Evolutionary conservation across 2,113 vertebrate genomes (phyloP).

Genomic region (Oplegnathus fasciatus): DNA sequence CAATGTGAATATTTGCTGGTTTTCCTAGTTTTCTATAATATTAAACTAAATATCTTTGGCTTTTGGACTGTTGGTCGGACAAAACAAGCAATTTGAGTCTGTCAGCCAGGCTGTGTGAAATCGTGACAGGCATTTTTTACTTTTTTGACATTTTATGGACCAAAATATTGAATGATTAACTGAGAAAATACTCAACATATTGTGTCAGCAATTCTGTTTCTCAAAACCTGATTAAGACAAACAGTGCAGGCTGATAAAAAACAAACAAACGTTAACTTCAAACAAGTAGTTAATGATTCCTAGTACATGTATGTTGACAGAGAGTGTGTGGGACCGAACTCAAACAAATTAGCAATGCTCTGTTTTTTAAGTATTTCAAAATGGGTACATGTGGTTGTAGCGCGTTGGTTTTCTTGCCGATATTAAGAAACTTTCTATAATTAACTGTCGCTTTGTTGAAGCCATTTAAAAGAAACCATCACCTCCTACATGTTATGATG

Average conservation of each 20-base stretch:
- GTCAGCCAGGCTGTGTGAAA: neutral
- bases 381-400: neutral
- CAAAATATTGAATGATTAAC: neutral
- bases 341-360: neutral
- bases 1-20: neutral
- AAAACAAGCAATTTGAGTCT: neutral
- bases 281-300: slow-evolving; percentile 48
- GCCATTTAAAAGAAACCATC: slow-evolving; percentile 21
- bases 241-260: neutral
- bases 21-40: neutral
- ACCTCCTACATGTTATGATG: slow-evolving; percentile 19
- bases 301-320: slow-evolving; percentile 19
- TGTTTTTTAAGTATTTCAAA: neutral
- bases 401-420: neutral
- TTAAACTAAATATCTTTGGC: neutral
- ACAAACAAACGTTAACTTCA: neutral
- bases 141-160: neutral
- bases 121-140: too few species aligned
- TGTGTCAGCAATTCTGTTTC: neutral
- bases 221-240: neutral
- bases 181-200: neutral
- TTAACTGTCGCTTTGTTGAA: neutral
- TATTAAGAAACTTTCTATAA: neutral
- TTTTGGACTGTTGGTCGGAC: neutral
- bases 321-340: neutral